phyloP scores from a whole-genome alignment of 1,140 invertebrate species.

The Caenorhabditis latens region DNA sequence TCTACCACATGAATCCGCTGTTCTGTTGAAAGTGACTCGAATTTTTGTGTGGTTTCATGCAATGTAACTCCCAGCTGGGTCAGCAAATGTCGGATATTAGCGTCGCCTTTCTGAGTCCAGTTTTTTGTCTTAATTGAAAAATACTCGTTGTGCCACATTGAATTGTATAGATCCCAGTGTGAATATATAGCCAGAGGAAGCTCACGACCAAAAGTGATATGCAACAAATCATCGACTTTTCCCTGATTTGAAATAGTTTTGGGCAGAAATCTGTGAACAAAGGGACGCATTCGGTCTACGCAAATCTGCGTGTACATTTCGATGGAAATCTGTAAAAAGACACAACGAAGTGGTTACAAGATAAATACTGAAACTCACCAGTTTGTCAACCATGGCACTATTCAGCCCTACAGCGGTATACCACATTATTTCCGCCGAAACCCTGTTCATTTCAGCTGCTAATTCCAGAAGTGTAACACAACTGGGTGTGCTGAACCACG shows the following conservation, averaged over 20 bases:
- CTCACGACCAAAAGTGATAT: slow-evolving; percentile 52
- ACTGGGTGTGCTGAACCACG: slow-evolving; percentile 43
- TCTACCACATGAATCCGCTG: slow-evolving; percentile 45
- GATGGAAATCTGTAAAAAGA: slow-evolving; percentile 52
- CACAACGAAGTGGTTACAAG: background rate
- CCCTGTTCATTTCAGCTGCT: slow-evolving; percentile 46
- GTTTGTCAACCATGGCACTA: slow-evolving; percentile 37
- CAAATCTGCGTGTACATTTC: slow-evolving; percentile 44
- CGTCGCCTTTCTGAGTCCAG: slow-evolving; percentile 53
- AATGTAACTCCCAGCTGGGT: slow-evolving; percentile 40
- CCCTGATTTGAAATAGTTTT: slow-evolving; percentile 26
- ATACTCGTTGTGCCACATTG: slow-evolving; percentile 51
- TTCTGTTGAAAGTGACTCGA: slow-evolving; percentile 33
- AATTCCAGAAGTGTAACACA: slow-evolving; percentile 43
- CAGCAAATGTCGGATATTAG: slow-evolving; percentile 10
- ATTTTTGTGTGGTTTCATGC: slow-evolving; percentile 52
- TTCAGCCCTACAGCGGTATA: slow-evolving; percentile 53
- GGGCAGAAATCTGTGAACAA: slow-evolving; percentile 43
- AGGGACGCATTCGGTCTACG: slow-evolving; percentile 49
- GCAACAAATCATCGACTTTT: slow-evolving; percentile 56
- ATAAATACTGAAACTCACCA: background rate
- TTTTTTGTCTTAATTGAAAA: slow-evolving; percentile 58
- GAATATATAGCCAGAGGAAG: slow-evolving; percentile 58
- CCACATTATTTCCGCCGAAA: slow-evolving; percentile 56
- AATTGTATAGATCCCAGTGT: slow-evolving; percentile 55